Conservation (phyloP, 2,888 invertebrate genomes). For the Luperina nickerlii region DNA sequence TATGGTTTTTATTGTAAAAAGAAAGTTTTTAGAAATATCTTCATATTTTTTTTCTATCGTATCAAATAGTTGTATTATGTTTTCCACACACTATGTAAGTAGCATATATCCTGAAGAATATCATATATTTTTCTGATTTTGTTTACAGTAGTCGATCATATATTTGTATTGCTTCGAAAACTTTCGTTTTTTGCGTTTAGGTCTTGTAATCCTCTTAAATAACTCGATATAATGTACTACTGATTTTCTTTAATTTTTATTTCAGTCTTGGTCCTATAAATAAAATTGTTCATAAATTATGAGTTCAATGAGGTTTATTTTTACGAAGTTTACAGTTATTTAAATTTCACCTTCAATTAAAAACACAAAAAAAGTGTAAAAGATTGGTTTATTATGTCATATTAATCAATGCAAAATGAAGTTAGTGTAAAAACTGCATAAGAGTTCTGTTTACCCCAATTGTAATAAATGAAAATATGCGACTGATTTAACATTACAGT, state of each 20-base stretch:
- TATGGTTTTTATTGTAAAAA: too few species aligned
- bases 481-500: conserved; percentile 66
- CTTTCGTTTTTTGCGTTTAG: too few species aligned
- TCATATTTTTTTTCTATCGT: too few species aligned
- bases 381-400: neutral
- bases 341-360: neutral
- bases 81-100: too few species aligned
- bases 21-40: too few species aligned
- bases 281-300: neutral
- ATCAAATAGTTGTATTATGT: too few species aligned
- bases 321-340: neutral
- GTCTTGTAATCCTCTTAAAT: too few species aligned
- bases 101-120: too few species aligned
- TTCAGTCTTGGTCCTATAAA: neutral
- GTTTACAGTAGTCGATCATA: too few species aligned
- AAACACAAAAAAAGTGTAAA: neutral
- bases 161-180: too few species aligned
- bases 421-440: neutral
- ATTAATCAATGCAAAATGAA: conserved; percentile 2
- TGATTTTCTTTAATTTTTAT: neutral
- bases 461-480: conserved; percentile 20
- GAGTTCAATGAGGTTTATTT: neutral
- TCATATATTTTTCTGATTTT: too few species aligned
- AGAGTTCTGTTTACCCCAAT: neutral
- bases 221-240: neutral